Base-by-base conservation (phyloP, 1,140 invertebrate genomes). In the Luehdorfia chinensis region DNA sequence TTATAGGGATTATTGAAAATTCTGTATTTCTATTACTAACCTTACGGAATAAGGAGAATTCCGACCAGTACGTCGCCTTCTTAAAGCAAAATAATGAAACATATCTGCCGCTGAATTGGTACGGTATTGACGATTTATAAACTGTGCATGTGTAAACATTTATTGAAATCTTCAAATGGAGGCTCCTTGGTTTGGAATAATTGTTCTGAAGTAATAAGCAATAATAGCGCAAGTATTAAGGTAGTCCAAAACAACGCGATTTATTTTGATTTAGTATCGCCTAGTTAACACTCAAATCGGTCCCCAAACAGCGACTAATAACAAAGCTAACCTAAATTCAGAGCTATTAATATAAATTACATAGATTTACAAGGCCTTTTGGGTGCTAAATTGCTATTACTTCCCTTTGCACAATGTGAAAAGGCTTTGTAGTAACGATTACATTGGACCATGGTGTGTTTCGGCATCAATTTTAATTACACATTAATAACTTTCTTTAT, bases 331-430 rank as follows among this genome's bases (percentile, higher is more conserved):
- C 65, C 64, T 71, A 67, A 75, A 79, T 77, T 73, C 59, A 49
- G 47, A 55, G 61, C 75, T 72, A 84, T 84, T 80, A 80, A 77
- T 84, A 84, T 77, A 75, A 77, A 84, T 84, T 75, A 80, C 68
- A 66, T 66, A 61, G 66, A 84, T 81, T 79, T 77, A 80, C 65
- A 73, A 65, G 66, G 59, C 70, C 79, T 64, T 66, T 60, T 55
- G 71, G 70, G 67, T 59, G 55, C 69, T 67, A 64, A 71, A 64
- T 76, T 66, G 51, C 59, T 62, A 59, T 66, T 73, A 60, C 66
- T 71, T 66, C 59, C 65, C 47, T 66, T 65, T 32, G 27, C 28
- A 51, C 34, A 53, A 47, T 58, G 47, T 56, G 58, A 64, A 68
- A 59, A 64, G 53, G 57, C 59, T 53, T 66, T 64, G 58, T 64